Evolutionary conservation across 2,113 vertebrate species (phyloP).

Genomic region (Sphyrna mokarran): DNA sequence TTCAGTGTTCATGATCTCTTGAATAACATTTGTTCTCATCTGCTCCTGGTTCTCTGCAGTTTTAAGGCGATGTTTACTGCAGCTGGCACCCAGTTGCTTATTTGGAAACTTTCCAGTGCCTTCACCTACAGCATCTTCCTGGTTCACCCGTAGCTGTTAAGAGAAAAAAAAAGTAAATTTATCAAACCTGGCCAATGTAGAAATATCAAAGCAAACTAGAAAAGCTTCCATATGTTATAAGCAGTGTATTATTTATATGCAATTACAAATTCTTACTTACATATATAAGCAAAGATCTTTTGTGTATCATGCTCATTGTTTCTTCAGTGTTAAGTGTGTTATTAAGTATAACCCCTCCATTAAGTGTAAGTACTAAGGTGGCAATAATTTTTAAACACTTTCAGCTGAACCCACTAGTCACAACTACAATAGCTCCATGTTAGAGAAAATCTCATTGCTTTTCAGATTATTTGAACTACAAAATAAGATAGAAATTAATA

Average conservation of each 20-base stretch:
- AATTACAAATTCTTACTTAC: background rate
- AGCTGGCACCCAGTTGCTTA: conserved; percentile 58
- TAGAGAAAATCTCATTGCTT: too few species aligned
- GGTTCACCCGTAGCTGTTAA: conserved; percentile 88
- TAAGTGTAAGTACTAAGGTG: too few species aligned
- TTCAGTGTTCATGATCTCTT: conserved; percentile 95
- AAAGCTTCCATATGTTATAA: background rate
- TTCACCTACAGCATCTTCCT: conserved; percentile 68
- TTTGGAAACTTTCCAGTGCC: conserved; percentile 50
- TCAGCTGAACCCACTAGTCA: too few species aligned
- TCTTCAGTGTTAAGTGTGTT: background rate
- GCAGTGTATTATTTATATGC: background rate
- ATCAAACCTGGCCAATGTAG: background rate
- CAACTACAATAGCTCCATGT: too few species aligned
- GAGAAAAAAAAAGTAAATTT: conserved; percentile 32
- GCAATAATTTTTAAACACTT: too few species aligned
- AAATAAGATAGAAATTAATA: background rate
- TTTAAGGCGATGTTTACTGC: conserved; percentile 56
- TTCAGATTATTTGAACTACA: too few species aligned
- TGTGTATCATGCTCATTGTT: background rate
- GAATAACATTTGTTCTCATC: conserved; percentile 95
- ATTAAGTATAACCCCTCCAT: too few species aligned
- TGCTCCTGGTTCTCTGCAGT: conserved; percentile 77
- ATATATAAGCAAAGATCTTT: background rate
- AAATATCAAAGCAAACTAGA: background rate